Conservation (phyloP, 2,888 invertebrate genomes). For the Mimas tiliae region DNA sequence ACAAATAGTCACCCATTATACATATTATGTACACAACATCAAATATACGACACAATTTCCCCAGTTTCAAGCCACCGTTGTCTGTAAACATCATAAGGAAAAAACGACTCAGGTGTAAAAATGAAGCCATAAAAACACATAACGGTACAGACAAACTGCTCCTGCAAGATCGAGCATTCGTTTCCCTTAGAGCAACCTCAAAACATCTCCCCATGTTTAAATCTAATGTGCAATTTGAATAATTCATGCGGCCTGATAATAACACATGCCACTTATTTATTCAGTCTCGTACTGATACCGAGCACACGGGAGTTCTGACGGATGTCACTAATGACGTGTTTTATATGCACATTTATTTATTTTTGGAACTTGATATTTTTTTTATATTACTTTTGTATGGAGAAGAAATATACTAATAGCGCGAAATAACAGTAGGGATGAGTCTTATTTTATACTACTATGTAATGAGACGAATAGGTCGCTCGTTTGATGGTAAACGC, state of each 20-base stretch:
- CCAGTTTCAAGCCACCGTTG: not conserved
- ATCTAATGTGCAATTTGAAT: slow-evolving; percentile 44
- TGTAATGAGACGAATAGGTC: too few species aligned
- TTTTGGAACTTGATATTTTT: not conserved
- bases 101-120: slow-evolving; percentile 30
- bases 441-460: too few species aligned
- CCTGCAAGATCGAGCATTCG: slow-evolving; percentile 31
- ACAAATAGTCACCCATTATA: not conserved
- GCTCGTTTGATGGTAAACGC: too few species aligned
- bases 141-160: slow-evolving; percentile 32
- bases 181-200: slow-evolving; percentile 34
- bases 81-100: slow-evolving; percentile 21
- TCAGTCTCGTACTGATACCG: slow-evolving; percentile 29
- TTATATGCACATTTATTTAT: slow-evolving; percentile 22
- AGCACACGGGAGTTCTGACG: slow-evolving; percentile 31
- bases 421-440: too few species aligned
- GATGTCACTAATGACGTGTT: slow-evolving; percentile 33
- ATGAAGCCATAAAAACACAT: slow-evolving; percentile 28
- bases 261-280: slow-evolving; percentile 29
- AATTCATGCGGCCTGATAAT: slow-evolving; percentile 37
- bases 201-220: slow-evolving; percentile 35
- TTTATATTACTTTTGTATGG: not conserved
- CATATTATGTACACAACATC: not conserved
- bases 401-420: too few species aligned
- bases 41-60: not conserved